Percentiles rank a stretch among this genome's conserved stretches.
Evolutionary conservation across 2,888 invertebrate species (phyloP).

Genomic region (Conus canariensis): DNA sequence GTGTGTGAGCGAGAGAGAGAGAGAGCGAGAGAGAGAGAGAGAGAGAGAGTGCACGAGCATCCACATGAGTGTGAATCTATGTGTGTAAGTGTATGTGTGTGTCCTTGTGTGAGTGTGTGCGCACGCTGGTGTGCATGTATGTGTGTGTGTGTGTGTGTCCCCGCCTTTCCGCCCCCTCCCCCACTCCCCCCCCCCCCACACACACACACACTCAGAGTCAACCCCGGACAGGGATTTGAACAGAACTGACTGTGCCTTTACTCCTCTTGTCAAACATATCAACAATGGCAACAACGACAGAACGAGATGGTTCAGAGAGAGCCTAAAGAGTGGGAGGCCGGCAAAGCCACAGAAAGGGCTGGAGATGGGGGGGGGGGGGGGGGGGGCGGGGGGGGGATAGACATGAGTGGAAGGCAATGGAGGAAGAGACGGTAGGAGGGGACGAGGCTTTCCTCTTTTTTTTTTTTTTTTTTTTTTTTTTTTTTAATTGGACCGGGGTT

Average conservation of each 20-base stretch:
- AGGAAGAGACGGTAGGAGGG: neutral
- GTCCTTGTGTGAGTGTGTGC: neutral
- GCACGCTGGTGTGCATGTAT: neutral
- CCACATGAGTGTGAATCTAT: neutral
- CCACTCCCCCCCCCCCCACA: too few relatives aligned
- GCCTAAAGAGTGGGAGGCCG: neutral
- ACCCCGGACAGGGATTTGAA: too few relatives aligned
- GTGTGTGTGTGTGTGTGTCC: neutral
- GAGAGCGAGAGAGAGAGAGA: neutral
- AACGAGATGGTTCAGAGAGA: neutral
- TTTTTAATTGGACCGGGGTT: neutral
- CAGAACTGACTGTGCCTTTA: too few relatives aligned
- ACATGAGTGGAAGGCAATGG: neutral
- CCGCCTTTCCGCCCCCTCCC: too few relatives aligned
- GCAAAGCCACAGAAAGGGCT: too few relatives aligned
- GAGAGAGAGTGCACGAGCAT: neutral
- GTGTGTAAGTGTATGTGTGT: neutral
- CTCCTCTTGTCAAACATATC: too few relatives aligned
- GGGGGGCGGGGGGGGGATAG: neutral
- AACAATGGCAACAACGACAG: too few relatives aligned
- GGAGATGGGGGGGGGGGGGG: too few relatives aligned
- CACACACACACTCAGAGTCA: too few relatives aligned
- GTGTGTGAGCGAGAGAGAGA: too few relatives aligned
- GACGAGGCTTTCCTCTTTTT: too few relatives aligned
- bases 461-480: too few relatives aligned